A percentile compares a stretch with the other conserved stretches of the same genome.
These are phyloP conservation scores for Sturmia bella DNA, from an alignment of 2,888 invertebrate species.

Conservation along the genomic window DNA sequence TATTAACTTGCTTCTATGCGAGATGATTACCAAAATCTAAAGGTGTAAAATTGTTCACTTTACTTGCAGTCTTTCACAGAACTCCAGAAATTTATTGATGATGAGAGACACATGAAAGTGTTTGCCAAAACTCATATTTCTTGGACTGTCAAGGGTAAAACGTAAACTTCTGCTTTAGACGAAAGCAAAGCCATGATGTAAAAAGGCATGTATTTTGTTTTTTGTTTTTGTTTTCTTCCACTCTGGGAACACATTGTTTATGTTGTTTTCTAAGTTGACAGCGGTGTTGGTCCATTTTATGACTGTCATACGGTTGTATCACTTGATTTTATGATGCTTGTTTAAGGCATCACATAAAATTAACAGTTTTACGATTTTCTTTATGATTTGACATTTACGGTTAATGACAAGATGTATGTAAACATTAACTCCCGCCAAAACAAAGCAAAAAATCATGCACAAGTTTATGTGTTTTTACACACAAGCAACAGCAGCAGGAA, in stretches of 20 bases:
- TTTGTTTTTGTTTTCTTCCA: conserved; percentile 12
- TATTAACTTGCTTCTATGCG: not conserved
- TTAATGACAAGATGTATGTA: conserved; percentile 71
- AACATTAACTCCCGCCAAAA: conserved; percentile 72
- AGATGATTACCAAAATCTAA: conserved; percentile 55
- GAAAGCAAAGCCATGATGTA: not conserved
- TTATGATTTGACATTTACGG: conserved; percentile 74
- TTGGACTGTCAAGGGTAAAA: conserved; percentile 25
- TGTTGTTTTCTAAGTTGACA: conserved; percentile 28
- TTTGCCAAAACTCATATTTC: conserved; percentile 52
- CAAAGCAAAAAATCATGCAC: conserved; percentile 8
- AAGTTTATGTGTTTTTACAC: not conserved
- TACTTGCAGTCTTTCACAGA: conserved; percentile 27
- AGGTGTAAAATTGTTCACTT: conserved; percentile 60
- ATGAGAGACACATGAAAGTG: conserved; percentile 31
- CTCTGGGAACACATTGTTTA: conserved; percentile 11
- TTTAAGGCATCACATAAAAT: conserved; percentile 75
- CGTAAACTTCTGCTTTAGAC: not conserved
- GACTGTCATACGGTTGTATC: conserved; percentile 65
- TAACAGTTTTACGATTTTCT: conserved; percentile 74
- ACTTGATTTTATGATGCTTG: conserved; percentile 75
- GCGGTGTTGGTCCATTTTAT: conserved; percentile 64
- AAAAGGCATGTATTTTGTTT: not conserved
- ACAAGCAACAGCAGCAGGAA: conserved; percentile 15
- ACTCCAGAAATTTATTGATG: conserved; percentile 42